Evolutionary conservation across 2,113 vertebrate species (phyloP).

Genomic region (Crotalus viridis): DNA sequence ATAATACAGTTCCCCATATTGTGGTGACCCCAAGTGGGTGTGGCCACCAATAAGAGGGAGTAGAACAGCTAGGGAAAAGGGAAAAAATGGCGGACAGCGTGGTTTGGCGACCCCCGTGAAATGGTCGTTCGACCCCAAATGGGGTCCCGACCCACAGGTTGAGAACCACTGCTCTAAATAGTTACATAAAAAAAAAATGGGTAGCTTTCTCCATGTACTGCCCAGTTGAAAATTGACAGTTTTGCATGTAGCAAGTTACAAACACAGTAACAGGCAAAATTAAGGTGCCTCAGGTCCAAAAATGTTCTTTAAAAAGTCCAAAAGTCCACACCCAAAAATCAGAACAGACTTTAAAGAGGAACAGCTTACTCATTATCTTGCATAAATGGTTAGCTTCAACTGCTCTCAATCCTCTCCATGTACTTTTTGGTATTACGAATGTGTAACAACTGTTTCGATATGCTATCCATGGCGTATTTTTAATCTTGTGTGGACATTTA

Average conservation of each 20-base stretch:
- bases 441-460: slow-evolving; percentile 90
- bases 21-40: too few species aligned
- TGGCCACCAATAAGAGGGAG: too few species aligned
- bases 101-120: too few species aligned
- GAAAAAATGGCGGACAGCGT: too few species aligned
- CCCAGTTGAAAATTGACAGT: not conserved
- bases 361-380: slow-evolving; percentile 77
- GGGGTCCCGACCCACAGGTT: too few species aligned
- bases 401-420: slow-evolving; percentile 67
- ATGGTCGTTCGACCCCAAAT: too few species aligned
- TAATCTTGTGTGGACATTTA: not conserved
- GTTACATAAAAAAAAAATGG: not conserved
- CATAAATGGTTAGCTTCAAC: slow-evolving; percentile 73
- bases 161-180: not conserved
- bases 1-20: too few species aligned
- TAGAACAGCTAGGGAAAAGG: too few species aligned
- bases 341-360: slow-evolving; percentile 17
- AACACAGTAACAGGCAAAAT: not conserved
- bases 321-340: not conserved
- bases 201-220: not conserved
- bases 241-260: not conserved
- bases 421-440: slow-evolving; percentile 77
- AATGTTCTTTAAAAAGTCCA: not conserved
- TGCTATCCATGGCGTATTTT: slow-evolving; percentile 83
- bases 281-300: slow-evolving; percentile 20